Conservation (phyloP, 2,113 vertebrate species). For the Antechinus flavipes region DNA sequence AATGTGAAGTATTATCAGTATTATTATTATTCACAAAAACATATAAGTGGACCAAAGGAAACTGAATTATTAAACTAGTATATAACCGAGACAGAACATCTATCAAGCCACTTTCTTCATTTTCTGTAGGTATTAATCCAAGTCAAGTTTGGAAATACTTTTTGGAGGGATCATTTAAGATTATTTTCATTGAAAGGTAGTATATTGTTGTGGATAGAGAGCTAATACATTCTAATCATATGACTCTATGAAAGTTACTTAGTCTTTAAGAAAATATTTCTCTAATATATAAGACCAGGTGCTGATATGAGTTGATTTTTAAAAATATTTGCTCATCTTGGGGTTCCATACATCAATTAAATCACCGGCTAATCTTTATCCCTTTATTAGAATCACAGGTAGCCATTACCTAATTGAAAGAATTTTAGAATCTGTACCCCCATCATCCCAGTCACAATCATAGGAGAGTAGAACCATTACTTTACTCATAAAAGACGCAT, state of each 20-base stretch:
- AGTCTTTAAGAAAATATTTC: background rate
- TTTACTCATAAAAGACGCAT: background rate
- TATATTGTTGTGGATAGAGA: background rate
- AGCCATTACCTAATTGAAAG: background rate
- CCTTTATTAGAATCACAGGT: background rate
- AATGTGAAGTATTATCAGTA: background rate
- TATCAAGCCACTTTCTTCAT: background rate
- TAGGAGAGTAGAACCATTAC: conserved; percentile 17
- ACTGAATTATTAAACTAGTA: background rate
- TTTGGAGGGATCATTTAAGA: background rate
- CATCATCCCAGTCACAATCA: background rate
- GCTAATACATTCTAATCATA: background rate
- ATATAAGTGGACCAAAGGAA: background rate
- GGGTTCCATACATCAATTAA: background rate
- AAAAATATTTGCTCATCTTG: background rate
- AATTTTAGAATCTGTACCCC: background rate
- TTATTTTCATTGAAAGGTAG: background rate
- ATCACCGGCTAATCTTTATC: background rate
- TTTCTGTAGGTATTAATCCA: background rate
- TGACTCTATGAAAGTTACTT: background rate
- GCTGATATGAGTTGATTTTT: background rate
- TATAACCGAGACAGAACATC: background rate
- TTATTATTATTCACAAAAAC: background rate
- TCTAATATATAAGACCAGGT: background rate
- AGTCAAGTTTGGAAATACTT: background rate